Evolutionary conservation across 2,113 vertebrate genomes (phyloP).

Genomic region (Clarias gariepinus): DNA sequence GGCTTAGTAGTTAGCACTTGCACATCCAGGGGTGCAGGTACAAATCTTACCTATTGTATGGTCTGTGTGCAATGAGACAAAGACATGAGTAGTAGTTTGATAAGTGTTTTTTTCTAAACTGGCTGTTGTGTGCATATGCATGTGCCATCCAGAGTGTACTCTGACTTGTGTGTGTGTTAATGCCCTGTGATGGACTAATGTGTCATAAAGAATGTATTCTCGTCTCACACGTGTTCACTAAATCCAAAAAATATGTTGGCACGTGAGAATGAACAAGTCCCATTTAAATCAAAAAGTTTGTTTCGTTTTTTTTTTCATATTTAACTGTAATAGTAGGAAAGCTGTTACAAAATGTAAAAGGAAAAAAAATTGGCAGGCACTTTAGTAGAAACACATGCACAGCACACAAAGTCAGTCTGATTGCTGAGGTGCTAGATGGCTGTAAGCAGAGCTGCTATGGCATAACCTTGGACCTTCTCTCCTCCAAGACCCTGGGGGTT

Average conservation of each 20-base stretch:
- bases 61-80: too few species aligned
- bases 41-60: too few species aligned
- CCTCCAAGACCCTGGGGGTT: slow-evolving; percentile 25
- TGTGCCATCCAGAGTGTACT: not conserved
- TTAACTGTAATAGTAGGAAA: not conserved
- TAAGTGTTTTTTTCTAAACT: too few species aligned
- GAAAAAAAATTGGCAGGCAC: not conserved
- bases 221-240: not conserved
- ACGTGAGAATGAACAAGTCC: too few species aligned
- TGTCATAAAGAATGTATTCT: not conserved
- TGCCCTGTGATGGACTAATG: not conserved
- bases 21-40: too few species aligned
- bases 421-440: not conserved
- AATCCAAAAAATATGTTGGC: not conserved
- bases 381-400: not conserved
- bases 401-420: not conserved
- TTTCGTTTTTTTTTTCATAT: not conserved
- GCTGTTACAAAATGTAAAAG: not conserved
- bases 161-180: not conserved
- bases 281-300: not conserved
- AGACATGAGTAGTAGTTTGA: too few species aligned
- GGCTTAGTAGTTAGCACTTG: too few species aligned
- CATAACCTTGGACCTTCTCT: slow-evolving; percentile 40
- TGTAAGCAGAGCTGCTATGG: slow-evolving; percentile 19
- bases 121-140: not conserved